A percentile compares a stretch with the other conserved stretches of the same genome.
These are phyloP conservation scores for Aspidiotus destructor DNA, from an alignment of 2,888 invertebrate genomes.

Conservation along the genomic window DNA sequence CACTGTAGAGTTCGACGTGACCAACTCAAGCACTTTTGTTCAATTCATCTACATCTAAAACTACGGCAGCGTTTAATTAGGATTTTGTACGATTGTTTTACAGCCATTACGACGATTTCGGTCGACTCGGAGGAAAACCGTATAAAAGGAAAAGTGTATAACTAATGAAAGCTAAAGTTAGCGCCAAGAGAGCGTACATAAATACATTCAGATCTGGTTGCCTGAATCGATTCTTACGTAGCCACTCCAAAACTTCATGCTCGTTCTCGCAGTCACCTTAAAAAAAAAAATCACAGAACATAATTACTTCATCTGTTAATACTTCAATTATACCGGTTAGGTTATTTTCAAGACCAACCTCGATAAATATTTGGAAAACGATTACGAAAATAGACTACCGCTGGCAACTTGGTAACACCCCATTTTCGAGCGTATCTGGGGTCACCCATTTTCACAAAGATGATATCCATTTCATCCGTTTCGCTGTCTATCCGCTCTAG, in stretches of 20 bases:
- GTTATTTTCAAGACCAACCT: conserved; percentile 47
- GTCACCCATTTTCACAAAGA: conserved; percentile 89
- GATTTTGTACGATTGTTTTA: neutral
- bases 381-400: conserved; percentile 82
- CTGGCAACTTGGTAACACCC: conserved; percentile 83
- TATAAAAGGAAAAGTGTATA: conserved; percentile 85
- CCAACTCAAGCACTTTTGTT: too few relatives aligned
- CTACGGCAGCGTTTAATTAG: too few relatives aligned
- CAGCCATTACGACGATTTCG: conserved; percentile 15
- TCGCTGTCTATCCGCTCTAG: conserved; percentile 91
- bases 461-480: conserved; percentile 85
- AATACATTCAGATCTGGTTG: conserved; percentile 87
- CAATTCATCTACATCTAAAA: too few relatives aligned
- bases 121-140: conserved; percentile 63
- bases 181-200: conserved; percentile 83
- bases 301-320: neutral
- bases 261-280: conserved; percentile 73
- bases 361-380: conserved; percentile 87
- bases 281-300: conserved; percentile 6
- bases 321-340: too few relatives aligned
- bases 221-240: conserved; percentile 83
- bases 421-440: conserved; percentile 83
- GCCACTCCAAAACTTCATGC: conserved; percentile 81
- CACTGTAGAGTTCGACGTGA: too few relatives aligned
- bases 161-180: conserved; percentile 73